A percentile compares a stretch with the other conserved stretches of the same genome.
phyloP scores from a whole-genome alignment of 1,140 invertebrate species.

The Lamellibrachia luymesi region DNA sequence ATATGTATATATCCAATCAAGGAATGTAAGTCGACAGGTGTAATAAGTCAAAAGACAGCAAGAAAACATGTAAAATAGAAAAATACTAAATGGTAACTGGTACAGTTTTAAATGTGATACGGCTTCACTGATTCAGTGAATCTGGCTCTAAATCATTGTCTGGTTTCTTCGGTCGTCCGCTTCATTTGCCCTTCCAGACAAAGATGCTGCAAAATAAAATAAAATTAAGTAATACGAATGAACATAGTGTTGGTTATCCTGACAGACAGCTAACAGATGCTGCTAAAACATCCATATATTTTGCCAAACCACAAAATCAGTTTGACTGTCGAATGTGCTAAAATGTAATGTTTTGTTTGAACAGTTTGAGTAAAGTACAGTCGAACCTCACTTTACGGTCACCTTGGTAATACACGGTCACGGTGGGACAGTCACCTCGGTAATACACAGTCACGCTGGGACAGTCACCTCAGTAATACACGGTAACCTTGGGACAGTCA shows the following conservation, averaged over 20 bases:
- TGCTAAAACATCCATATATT: no score
- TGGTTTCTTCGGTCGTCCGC: background rate
- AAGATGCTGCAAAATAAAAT: slow-evolving; percentile 41
- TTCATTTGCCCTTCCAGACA: slow-evolving; percentile 48
- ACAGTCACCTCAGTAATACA: no score
- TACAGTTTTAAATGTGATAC: slow-evolving; percentile 2
- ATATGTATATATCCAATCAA: background rate
- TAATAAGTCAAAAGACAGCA: slow-evolving; percentile 5
- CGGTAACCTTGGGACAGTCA: no score
- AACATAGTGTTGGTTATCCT: background rate
- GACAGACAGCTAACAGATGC: background rate
- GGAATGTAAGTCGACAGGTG: background rate
- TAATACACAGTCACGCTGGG: no score
- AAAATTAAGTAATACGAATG: background rate
- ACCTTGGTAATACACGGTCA: no score
- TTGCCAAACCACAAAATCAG: no score
- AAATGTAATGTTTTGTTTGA: no score
- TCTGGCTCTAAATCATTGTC: background rate
- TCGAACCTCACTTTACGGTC: no score
- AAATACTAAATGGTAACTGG: background rate
- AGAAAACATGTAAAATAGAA: slow-evolving; percentile 15
- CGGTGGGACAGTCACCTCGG: no score
- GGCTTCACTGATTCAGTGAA: background rate
- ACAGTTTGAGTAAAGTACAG: background rate
- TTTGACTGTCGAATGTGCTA: no score